phyloP scores from a whole-genome alignment of 1,140 invertebrate species.

The Drosophila arawakana region DNA sequence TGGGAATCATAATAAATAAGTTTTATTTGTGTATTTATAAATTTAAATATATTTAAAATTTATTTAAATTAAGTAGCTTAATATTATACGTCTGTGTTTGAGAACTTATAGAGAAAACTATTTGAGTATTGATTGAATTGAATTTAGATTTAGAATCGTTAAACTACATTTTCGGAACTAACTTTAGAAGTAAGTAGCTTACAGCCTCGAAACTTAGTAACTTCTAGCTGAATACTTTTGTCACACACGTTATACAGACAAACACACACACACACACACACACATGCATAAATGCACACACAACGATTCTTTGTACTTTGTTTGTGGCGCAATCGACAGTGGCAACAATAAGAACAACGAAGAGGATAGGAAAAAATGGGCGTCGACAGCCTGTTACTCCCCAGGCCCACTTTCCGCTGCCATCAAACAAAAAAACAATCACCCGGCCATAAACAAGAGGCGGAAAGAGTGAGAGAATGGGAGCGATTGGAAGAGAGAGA shows the following conservation, averaged over 20 bases:
- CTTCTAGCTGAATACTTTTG: slow-evolving; percentile 1
- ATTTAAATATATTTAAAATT: too few species aligned
- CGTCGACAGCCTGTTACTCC: slow-evolving; percentile 13
- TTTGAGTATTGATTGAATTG: not conserved
- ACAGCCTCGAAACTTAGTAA: not conserved
- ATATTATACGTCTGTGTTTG: too few species aligned
- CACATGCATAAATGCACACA: not conserved
- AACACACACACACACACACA: not conserved
- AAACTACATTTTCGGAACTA: not conserved
- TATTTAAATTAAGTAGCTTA: too few species aligned
- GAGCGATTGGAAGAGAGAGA: slow-evolving; percentile 2
- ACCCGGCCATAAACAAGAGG: slow-evolving; percentile 14
- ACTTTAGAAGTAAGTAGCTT: not conserved
- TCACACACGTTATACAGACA: not conserved
- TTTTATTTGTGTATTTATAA: too few species aligned
- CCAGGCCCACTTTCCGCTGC: not conserved
- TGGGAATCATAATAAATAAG: too few species aligned
- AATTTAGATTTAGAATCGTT: not conserved
- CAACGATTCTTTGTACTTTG: slow-evolving; percentile 9
- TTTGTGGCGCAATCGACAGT: slow-evolving; percentile 25
- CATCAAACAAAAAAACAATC: slow-evolving; percentile 24
- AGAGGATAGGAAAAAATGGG: slow-evolving; percentile 19
- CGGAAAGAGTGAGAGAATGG: slow-evolving; percentile 20
- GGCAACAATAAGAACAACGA: slow-evolving; percentile 28
- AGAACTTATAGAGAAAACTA: not conserved